Evolutionary conservation across 1,140 invertebrate species (phyloP), one percentile per base, ranked within the genome.

Genomic region (Lordiphosa clarofinis): DNA sequence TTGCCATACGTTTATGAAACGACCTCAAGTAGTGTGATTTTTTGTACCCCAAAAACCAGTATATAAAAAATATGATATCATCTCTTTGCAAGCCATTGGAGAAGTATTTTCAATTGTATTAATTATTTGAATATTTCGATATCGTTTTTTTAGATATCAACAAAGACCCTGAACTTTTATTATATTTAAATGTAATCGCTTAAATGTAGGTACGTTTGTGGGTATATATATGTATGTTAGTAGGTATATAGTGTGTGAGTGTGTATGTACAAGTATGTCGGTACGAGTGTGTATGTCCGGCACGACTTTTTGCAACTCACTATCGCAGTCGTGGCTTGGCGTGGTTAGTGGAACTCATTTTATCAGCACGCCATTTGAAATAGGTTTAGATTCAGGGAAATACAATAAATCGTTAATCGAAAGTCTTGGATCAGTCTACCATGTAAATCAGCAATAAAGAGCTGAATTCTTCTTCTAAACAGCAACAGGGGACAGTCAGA

Each of bases 271-370:
- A 19, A 31, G 4, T 35, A 4, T 47, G 11, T 12, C 19, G 24
- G 46, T 35, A 9, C 19, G 19, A 0, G 19, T 19, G 19, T 49
- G 43, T 46, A 24, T 12, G 46, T 36, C 24, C 28, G 50, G 10
- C n/a, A 15, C 47, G 50, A 38, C 43, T 46, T 46, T 46, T 46
- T 33, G 28, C 24, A 44, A 31, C n/a, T 12, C 15, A 28, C 42
- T 46, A 46, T 46, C 43, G 43, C 43, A 31, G n/a, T 46, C 43
- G 24, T 46, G 43, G 43, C 43, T 46, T 46, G 43, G 6, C 28
- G 8, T 31, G 28, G 28, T 31, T 31, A 31, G 28, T 5, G 28
- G 28, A 4, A 28, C 24, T 28, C 24, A 1, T 5, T 31, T 31
- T 46, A 33, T 46, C 11, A 46, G 11, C 24, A n/a, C 43, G 24